These are phyloP conservation scores for Hermodice carunculata DNA, from an alignment of 2,888 invertebrate species.

Conservation along the genomic window DNA sequence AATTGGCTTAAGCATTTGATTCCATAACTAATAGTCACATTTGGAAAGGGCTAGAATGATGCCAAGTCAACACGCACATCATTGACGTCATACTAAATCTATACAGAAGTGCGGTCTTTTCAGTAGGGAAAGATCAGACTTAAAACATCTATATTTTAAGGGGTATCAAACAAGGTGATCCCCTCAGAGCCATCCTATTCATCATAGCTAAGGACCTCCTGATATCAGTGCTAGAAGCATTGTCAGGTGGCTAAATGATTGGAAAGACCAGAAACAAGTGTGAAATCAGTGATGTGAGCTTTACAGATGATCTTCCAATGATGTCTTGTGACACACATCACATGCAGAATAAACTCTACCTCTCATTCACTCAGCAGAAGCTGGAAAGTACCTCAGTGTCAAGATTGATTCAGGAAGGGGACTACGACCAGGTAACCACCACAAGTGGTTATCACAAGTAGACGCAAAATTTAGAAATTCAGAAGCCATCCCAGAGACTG, in stretches of 20 bases:
- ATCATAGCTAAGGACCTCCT: neutral
- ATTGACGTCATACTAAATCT: neutral
- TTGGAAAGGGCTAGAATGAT: neutral
- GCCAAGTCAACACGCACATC: neutral
- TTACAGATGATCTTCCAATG: neutral
- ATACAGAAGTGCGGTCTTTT: neutral
- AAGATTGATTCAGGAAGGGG: too few species aligned
- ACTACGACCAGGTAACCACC: too few species aligned
- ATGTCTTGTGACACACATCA: neutral
- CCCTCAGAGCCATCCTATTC: neutral
- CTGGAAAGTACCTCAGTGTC: too few species aligned
- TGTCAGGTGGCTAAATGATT: too few species aligned
- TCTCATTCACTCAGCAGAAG: too few species aligned
- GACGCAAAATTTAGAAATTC: too few species aligned
- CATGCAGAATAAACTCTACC: too few species aligned
- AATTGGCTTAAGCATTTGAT: neutral
- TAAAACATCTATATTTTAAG: neutral
- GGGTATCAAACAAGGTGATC: neutral
- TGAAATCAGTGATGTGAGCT: neutral
- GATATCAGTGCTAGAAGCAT: neutral
- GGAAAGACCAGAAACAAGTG: neutral
- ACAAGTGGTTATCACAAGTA: too few species aligned
- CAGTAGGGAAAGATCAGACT: neutral
- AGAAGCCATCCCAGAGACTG: too few species aligned
- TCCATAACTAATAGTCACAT: neutral